Base-by-base conservation (phyloP, 2,113 vertebrate species). In the Agelaius tricolor region DNA sequence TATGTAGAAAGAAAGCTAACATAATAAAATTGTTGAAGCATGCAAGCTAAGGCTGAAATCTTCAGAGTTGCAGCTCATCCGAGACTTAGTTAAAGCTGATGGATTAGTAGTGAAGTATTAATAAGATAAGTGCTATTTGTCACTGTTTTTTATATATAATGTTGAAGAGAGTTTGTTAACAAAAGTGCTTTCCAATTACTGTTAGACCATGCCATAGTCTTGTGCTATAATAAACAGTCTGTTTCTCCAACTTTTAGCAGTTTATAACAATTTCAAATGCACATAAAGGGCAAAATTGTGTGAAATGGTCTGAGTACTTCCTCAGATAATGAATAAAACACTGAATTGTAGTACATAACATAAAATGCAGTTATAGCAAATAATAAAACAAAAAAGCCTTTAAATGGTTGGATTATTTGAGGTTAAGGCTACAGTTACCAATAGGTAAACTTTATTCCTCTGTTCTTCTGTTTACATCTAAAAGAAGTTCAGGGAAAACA, bases 11-110 rank as follows among this genome's bases (percentile, higher is more conserved):
- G 21, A 92, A 75, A 95, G 4, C 35, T 81, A 96, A 91, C 49
- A 80, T 93, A 95, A 97, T 94, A 90, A 95, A 96, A 95, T 76
- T 88, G 72, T 74, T 88, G 93, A 94, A 95, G 84, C 85, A 76
- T 85, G 63, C 11, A 84, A 93, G n/a, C 87, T 92, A 89, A 95
- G 44, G 15, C 15, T 79, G 74, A 97, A 96, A 79, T 89, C 74
- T 54, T 93, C 15, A 58, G 81, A 95, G 58, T 58, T 84, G 91
- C 84, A 88, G 61, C 71, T 91, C 80, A 96, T 94, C 6, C 0
- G 33, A 96, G 68, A 96, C 33, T 91, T 91, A 84, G 57, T 96
- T 93, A 95, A 93, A 96, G 65, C 27, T 95, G 74, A 91, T 87
- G 71, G 77, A 97, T 95, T 94, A 86, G 49, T 66, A 93, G 59